phyloP scores from a whole-genome alignment of 1,140 invertebrate genomes.

The Helicoverpa zea region DNA sequence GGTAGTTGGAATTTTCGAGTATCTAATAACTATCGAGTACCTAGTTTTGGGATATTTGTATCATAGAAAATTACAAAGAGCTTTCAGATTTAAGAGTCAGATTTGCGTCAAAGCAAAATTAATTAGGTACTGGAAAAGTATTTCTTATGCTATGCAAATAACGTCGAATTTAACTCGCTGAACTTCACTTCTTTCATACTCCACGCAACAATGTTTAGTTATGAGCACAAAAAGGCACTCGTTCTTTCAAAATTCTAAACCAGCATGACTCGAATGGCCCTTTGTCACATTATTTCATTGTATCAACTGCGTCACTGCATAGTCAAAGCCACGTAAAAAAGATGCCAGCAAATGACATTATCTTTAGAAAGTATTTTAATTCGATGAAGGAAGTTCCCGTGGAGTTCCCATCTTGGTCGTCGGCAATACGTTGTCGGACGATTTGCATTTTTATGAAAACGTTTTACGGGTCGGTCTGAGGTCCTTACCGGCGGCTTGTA shows the following conservation, averaged over 20 bases:
- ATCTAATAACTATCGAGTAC: too few species aligned
- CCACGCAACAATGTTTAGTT: background rate
- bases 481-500: slow-evolving; percentile 33
- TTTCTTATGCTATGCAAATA: too few species aligned
- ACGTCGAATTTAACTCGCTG: too few species aligned
- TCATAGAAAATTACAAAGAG: too few species aligned
- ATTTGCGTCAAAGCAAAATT: too few species aligned
- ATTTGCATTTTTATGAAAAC: slow-evolving; percentile 84
- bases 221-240: slow-evolving; percentile 6
- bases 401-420: slow-evolving; percentile 65
- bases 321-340: slow-evolving; percentile 55
- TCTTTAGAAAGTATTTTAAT: slow-evolving; percentile 80
- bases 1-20: too few species aligned
- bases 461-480: slow-evolving; percentile 61
- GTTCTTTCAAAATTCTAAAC: slow-evolving; percentile 17
- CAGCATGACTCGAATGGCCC: background rate
- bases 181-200: too few species aligned
- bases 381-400: slow-evolving; percentile 70
- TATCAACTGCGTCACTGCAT: slow-evolving; percentile 45
- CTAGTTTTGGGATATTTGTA: too few species aligned
- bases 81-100: too few species aligned
- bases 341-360: slow-evolving; percentile 69
- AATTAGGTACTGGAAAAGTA: too few species aligned
- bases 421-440: slow-evolving; percentile 73
- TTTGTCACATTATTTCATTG: slow-evolving; percentile 42